These are phyloP conservation scores for Heteromyza rotundicornis DNA, from an alignment of 2,888 invertebrate species.

Conservation along the genomic window DNA sequence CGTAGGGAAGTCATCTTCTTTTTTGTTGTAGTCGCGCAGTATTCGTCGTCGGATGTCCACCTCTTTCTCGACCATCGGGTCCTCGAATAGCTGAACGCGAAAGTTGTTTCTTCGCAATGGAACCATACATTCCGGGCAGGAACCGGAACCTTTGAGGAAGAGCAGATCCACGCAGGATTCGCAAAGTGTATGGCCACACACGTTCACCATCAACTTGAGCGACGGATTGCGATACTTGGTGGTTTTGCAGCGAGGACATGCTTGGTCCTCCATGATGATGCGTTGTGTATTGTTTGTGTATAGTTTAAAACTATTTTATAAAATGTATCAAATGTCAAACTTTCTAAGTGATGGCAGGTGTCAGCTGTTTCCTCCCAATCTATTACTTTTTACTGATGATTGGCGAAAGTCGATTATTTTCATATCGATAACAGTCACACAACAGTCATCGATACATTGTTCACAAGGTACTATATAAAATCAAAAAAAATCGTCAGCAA, in stretches of 20 bases:
- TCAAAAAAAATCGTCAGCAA: too few species aligned
- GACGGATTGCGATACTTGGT: slow-evolving; percentile 97
- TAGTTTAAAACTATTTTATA: not conserved
- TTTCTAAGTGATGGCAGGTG: not conserved
- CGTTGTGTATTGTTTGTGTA: not conserved
- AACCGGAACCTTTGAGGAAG: slow-evolving; percentile 95
- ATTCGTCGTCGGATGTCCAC: slow-evolving; percentile 91
- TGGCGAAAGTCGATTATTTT: too few species aligned
- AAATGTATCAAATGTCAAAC: too few species aligned
- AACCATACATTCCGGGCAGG: slow-evolving; percentile 93
- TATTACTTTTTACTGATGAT: not conserved
- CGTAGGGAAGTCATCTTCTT: slow-evolving; percentile 88
- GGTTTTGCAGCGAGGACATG: slow-evolving; percentile 92
- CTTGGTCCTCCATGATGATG: slow-evolving; percentile 58
- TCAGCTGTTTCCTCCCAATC: not conserved
- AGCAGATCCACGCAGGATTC: slow-evolving; percentile 96
- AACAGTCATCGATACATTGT: too few species aligned
- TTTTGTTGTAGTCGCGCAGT: slow-evolving; percentile 90
- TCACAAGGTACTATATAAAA: too few species aligned
- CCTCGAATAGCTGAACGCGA: slow-evolving; percentile 94
- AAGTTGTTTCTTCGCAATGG: slow-evolving; percentile 88
- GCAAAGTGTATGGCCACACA: slow-evolving; percentile 97
- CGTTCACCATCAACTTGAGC: slow-evolving; percentile 95
- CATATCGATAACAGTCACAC: too few species aligned
- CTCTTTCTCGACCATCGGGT: slow-evolving; percentile 96